phyloP scores from a whole-genome alignment of 2,113 vertebrate genomes.

The Pteronura brasiliensis region DNA sequence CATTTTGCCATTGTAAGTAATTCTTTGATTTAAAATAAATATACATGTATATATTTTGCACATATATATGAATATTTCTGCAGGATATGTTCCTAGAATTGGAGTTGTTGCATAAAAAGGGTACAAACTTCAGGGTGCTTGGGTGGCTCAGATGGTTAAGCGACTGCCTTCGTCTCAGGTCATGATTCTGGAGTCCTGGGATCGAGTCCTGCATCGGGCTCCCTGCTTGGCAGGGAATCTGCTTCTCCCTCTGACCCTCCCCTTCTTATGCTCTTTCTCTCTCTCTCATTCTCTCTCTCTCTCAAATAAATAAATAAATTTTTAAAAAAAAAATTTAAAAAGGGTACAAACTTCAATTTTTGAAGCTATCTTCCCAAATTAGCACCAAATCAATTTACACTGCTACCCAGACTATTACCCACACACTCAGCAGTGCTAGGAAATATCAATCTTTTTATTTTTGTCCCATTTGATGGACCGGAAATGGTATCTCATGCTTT shows the following conservation, averaged over 20 bases:
- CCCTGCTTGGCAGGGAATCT: too few species aligned
- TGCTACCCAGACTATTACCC: not conserved
- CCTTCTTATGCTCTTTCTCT: too few species aligned
- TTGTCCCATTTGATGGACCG: not conserved
- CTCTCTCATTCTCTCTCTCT: too few species aligned
- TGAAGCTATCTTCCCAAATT: not conserved
- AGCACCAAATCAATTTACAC: not conserved
- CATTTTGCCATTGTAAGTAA: not conserved
- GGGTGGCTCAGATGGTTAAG: too few species aligned
- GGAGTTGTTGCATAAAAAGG: not conserved
- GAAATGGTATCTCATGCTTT: not conserved
- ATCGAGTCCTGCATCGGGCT: too few species aligned
- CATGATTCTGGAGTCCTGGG: too few species aligned
- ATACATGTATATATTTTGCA: not conserved
- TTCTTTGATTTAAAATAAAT: not conserved
- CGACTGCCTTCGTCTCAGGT: too few species aligned
- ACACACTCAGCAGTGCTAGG: not conserved
- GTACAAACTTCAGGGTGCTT: not conserved
- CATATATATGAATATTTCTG: not conserved
- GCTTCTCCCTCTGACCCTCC: too few species aligned
- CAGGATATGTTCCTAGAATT: not conserved
- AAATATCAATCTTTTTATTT: not conserved
- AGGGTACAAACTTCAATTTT: not conserved
- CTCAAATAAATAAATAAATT: too few species aligned
- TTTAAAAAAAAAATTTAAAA: not conserved